phyloP scores from a whole-genome alignment of 2,888 invertebrate species.

The Caenorhabditis sp. region DNA sequence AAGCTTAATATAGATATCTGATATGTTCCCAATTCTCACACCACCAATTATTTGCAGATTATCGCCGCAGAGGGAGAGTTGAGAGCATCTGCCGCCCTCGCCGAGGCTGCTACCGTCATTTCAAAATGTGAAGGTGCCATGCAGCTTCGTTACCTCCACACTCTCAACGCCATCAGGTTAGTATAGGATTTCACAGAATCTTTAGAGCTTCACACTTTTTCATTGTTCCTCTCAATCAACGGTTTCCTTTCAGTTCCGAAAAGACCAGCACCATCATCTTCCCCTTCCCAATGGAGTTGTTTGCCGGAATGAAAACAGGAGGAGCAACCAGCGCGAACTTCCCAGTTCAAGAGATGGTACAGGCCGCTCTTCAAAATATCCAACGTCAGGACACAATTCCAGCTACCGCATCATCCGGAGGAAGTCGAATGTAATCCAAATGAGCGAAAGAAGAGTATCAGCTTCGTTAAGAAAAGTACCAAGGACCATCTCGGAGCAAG shows the following conservation, averaged over 20 bases:
- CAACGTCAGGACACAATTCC: conserved; percentile 44
- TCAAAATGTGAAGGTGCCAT: conserved; percentile 93
- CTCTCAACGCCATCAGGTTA: conserved; percentile 90
- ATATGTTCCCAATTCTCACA: not conserved
- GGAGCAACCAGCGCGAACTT: conserved; percentile 1
- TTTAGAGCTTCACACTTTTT: too few species aligned
- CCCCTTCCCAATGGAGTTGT: conserved; percentile 73
- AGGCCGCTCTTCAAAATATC: conserved; percentile 49
- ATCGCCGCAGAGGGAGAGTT: conserved; percentile 96
- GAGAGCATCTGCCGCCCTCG: conserved; percentile 91
- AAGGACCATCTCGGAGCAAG: conserved; percentile 24
- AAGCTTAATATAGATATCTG: not conserved
- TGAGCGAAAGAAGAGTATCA: conserved; percentile 27
- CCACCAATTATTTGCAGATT: conserved; percentile 85
- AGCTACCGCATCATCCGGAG: conserved; percentile 31
- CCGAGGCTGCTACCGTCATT: conserved; percentile 97
- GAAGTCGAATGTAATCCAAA: conserved; percentile 29
- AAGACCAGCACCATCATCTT: conserved; percentile 72
- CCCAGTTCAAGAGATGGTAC: conserved; percentile 50
- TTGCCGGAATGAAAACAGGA: conserved; percentile 52
- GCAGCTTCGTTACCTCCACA: conserved; percentile 94
- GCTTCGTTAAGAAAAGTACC: conserved; percentile 31
- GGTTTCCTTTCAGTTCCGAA: conserved; percentile 61
- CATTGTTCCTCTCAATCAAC: too few species aligned
- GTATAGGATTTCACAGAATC: not conserved